Base-by-base conservation (phyloP, 2,113 vertebrate species). In the Seriola dumerili region DNA sequence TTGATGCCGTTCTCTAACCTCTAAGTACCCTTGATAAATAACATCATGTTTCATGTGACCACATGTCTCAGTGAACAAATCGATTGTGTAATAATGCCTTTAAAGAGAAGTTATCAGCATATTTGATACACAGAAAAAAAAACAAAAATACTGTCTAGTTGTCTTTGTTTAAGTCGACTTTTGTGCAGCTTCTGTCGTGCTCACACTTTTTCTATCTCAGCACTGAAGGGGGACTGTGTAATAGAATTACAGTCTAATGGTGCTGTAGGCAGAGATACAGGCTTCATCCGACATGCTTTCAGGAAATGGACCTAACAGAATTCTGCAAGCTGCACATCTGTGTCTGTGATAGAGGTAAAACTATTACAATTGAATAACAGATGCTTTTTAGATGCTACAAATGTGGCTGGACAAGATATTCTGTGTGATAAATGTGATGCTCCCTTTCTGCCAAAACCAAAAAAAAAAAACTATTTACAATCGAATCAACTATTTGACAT, bases 231-330 rank as follows among this genome's bases (percentile, higher is more conserved):
- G 65, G 67, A 87, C 82, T 64, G 67, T 72, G 72, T 88, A 90
- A 93, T 89, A 71, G 62, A 85, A 89, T 91, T 91, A 91, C n/a
- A 59, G 63, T 59, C 13, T 88, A 89, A 92, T 90, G 86, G 89
- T 42, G 55, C 84, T 76, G 81, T 1, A 72, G 77, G 76, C 89
- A 87, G 64, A 84, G 80, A 89, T 32, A 62, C 84, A 79, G 89
- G 74, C 82, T 68, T 73, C 72, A 55, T 80, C 85, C 1, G 29
- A 81, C 76, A 88, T 76, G 78, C 90, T 91, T 65, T 92, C 86
- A 89, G 84, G 68, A 91, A 89, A 91, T 84, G 68, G 83, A 75
- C 66, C 80, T 84, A 91, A 90, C 82, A 86, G 71, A 78, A 89
- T 85, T 76, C 78, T 78, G 70, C 70, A 38, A 77, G 84, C 83